Percentiles rank a stretch among this genome's conserved stretches.
phyloP scores from a whole-genome alignment of 2,888 invertebrate species.

The Drosophila rellima region DNA sequence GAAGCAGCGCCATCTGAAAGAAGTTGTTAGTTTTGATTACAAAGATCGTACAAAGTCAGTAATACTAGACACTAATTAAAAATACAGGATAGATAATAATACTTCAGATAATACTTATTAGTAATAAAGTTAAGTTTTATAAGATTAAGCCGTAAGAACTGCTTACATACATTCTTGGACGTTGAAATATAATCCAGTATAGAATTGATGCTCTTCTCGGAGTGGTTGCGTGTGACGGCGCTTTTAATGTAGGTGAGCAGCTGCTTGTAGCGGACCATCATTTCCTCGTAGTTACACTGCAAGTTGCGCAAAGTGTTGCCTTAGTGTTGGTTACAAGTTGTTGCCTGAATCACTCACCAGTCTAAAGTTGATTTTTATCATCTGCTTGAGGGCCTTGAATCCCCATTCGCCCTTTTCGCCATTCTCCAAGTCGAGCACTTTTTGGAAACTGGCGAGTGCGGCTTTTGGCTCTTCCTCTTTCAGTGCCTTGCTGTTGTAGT shows the following conservation, averaged over 20 bases:
- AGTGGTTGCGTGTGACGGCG: constrained; percentile 99
- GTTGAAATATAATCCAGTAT: constrained; percentile 99
- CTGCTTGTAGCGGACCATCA: constrained; percentile 98
- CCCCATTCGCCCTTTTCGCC: constrained; percentile 99
- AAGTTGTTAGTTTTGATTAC: constrained; percentile 87
- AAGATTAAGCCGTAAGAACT: neutral
- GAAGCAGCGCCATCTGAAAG: constrained; percentile 96
- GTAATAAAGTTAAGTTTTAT: no score
- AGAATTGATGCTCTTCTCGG: constrained; percentile 99
- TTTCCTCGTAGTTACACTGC: constrained; percentile 96
- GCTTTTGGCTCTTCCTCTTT: constrained; percentile 98
- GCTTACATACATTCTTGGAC: constrained; percentile 95
- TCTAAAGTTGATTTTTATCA: constrained; percentile 99
- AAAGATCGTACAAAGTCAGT: neutral
- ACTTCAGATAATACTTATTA: no score
- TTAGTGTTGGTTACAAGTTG: neutral
- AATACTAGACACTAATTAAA: neutral
- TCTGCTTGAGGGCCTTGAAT: constrained; percentile 99
- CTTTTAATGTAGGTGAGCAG: constrained; percentile 99
- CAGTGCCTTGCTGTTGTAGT: constrained; percentile 99
- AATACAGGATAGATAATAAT: neutral
- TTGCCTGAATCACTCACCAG: constrained; percentile 87
- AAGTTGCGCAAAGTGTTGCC: constrained; percentile 79
- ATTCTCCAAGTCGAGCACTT: constrained; percentile 97
- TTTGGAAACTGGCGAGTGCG: constrained; percentile 97